Conservation (phyloP, 2,113 vertebrate genomes). For the Xiphophorus maculatus region DNA sequence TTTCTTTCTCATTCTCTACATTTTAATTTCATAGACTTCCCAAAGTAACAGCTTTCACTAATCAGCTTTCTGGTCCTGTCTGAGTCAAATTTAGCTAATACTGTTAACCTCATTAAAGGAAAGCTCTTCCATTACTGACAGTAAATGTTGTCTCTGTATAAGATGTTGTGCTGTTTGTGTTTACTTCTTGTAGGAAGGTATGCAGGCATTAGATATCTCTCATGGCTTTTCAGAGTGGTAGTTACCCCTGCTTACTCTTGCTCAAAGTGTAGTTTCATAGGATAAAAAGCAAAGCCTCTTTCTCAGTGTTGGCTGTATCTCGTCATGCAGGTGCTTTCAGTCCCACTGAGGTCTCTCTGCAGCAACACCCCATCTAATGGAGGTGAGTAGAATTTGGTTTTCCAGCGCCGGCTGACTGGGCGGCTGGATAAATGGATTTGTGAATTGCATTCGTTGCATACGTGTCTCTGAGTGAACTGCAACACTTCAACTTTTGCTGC, state of each 20-base stretch:
- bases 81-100: neutral
- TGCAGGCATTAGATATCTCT: neutral
- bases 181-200: neutral
- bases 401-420: constrained; percentile 1
- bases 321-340: neutral
- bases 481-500: constrained; percentile 4
- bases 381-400: neutral
- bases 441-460: neutral
- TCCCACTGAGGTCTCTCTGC: neutral
- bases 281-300: neutral
- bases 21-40: neutral
- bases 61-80: neutral
- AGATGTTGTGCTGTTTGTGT: neutral
- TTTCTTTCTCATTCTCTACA: neutral
- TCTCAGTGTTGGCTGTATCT: neutral
- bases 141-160: too few relatives aligned
- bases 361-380: neutral
- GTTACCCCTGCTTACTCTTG: neutral
- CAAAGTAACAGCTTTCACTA: neutral
- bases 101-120: neutral
- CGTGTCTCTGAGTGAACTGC: neutral
- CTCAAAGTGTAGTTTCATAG: neutral
- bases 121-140: neutral
- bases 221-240: neutral
- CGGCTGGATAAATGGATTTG: neutral